Evolutionary conservation across 1,140 invertebrate species (phyloP).

Genomic region (Dinoponera quadriceps): DNA sequence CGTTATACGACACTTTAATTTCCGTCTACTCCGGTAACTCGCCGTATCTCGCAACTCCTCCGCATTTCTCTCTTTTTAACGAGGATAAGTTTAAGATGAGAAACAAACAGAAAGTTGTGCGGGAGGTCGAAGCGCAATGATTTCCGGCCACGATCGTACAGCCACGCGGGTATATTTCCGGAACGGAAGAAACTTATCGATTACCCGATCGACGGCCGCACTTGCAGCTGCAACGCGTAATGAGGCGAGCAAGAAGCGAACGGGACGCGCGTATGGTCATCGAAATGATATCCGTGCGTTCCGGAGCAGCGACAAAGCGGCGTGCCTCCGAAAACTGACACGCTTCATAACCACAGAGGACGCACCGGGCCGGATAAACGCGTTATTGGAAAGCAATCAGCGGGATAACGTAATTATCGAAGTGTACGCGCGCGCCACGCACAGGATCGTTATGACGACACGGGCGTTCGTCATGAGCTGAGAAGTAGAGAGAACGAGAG

Average conservation of each 20-base stretch:
- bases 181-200: slow-evolving; percentile 23
- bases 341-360: slow-evolving; percentile 62
- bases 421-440: slow-evolving; percentile 52
- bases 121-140: no score
- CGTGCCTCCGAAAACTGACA: slow-evolving; percentile 57
- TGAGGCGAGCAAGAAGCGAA: slow-evolving; percentile 55
- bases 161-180: background rate
- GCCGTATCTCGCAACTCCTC: no score
- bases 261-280: slow-evolving; percentile 46
- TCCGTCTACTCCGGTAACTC: no score
- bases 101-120: no score
- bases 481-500: slow-evolving; percentile 33
- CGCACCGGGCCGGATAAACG: slow-evolving; percentile 54
- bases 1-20: no score
- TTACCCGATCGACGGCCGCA: slow-evolving; percentile 1
- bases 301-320: slow-evolving; percentile 59
- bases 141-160: background rate
- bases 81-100: no score
- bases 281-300: slow-evolving; percentile 52
- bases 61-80: background rate
- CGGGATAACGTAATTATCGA: slow-evolving; percentile 57
- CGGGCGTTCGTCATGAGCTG: slow-evolving; percentile 45
- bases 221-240: slow-evolving; percentile 44
- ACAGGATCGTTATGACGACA: slow-evolving; percentile 56
- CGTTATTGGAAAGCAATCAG: slow-evolving; percentile 61